Percentiles rank a stretch among this genome's conserved stretches.
These are phyloP conservation scores for Sminthurinus aureus DNA, from an alignment of 2,888 invertebrate species.

Conservation along the genomic window DNA sequence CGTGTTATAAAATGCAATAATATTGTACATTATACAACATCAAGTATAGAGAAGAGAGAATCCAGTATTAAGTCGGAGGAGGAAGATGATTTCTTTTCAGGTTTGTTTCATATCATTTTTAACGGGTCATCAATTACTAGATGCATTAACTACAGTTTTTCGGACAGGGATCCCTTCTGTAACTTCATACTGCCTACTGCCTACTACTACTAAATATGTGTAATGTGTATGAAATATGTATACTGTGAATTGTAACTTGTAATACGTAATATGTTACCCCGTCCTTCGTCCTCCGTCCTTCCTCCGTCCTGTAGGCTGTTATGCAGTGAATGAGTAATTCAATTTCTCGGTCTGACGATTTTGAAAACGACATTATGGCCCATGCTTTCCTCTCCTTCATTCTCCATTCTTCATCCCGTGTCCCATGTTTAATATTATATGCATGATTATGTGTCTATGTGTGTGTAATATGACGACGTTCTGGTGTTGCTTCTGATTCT, in stretches of 20 bases:
- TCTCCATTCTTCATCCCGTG: not conserved
- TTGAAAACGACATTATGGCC: slow-evolving; percentile 46
- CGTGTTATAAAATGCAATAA: too few species aligned
- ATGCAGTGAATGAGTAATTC: slow-evolving; percentile 50
- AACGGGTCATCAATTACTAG: slow-evolving; percentile 51
- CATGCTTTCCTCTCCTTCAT: not conserved
- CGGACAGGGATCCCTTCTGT: slow-evolving; percentile 39
- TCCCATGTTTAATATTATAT: not conserved
- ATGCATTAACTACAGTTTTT: slow-evolving; percentile 45
- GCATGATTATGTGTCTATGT: slow-evolving; percentile 11
- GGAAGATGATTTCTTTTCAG: slow-evolving; percentile 37
- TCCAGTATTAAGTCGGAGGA: not conserved
- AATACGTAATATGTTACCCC: too few species aligned
- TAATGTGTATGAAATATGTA: too few species aligned
- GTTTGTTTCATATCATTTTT: slow-evolving; percentile 42
- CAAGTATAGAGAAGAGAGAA: too few species aligned
- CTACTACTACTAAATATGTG: too few species aligned
- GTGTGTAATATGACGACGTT: slow-evolving; percentile 18
- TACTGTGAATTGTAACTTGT: too few species aligned
- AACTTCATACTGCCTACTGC: too few species aligned
- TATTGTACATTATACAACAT: too few species aligned
- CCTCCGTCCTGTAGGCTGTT: too few species aligned
- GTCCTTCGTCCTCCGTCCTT: too few species aligned
- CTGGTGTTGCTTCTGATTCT: not conserved
- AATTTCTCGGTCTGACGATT: slow-evolving; percentile 51